Evolutionary conservation across 2,113 vertebrate genomes (phyloP), one percentile per base, ranked within the genome.

Genomic region (Dolichotis patagonum): DNA sequence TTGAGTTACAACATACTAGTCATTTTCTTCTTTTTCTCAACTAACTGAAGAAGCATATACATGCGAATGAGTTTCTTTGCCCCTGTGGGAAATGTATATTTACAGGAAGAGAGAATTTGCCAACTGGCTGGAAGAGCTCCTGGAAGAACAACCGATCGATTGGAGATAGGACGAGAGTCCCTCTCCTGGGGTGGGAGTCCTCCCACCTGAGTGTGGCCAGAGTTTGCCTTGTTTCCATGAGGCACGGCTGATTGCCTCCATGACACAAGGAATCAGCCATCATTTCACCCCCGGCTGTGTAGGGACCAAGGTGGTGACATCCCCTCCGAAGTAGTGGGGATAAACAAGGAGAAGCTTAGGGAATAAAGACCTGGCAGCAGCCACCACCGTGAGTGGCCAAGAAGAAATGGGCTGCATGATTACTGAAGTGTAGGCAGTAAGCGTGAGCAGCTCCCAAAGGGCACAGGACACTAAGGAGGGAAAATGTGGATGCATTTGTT

Each of bases 251-350:
- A 85, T 96, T 94, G 94, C 90, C 71, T 95, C 85, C 13, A 0
- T 49, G 96, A 96, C 96, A 97, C 92, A 96, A 97, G 13, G 52
- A 85, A 98, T 98, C 87, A 97, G 93, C 84, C 88, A 28, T 96
- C 96, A 97, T 35, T 94, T 60, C 16, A 7, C 28, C 52, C 69
- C 69, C 9, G 19, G 90, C 95, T 94, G 62, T 65, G 94, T 3
- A 0, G 88, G 63, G 85, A 62, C 73, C 46, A 1, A 30, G 32
- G 38, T n/a, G 7, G 67, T 24, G 30, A 77, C 0, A 0, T 35
- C 19, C 3, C 11, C 56, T 32, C 35, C 24, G 12, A 52, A 35
- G 54, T 16, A 19, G 56, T 49, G 41, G 83, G 86, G 62, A 46
- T 2, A 2, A 7, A 32, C 1, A 1, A 9, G 11, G 43, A 63